Percentiles rank a stretch among this genome's conserved stretches.
phyloP scores from a whole-genome alignment of 1,140 invertebrate genomes.

The Drosophila auraria region DNA sequence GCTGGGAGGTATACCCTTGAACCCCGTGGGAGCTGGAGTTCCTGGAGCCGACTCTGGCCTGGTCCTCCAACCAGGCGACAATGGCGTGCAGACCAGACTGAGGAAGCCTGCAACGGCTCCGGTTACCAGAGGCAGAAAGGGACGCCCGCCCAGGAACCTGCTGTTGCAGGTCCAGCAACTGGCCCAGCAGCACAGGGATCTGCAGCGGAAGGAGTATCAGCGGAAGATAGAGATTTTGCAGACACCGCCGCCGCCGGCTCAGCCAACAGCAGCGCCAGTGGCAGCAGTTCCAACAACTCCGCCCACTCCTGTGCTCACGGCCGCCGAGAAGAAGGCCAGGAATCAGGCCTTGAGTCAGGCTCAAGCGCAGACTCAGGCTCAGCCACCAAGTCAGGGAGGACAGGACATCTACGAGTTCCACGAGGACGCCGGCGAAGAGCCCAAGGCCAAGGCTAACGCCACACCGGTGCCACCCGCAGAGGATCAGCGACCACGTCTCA shows the following conservation, averaged over 20 bases:
- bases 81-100: constrained; percentile 73
- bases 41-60: constrained; percentile 20
- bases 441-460: constrained; percentile 63
- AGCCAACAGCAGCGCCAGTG: not conserved
- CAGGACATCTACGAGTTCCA: constrained; percentile 93
- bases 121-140: constrained; percentile 70
- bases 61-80: constrained; percentile 56
- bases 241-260: constrained; percentile 75
- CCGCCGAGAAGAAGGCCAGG: constrained; percentile 73
- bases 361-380: constrained; percentile 21
- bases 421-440: constrained; percentile 91
- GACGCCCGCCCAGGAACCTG: constrained; percentile 74
- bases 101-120: constrained; percentile 65
- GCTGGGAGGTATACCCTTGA: constrained; percentile 52
- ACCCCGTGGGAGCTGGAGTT: constrained; percentile 9
- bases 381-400: constrained; percentile 2
- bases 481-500: constrained; percentile 89
- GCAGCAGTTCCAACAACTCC: constrained; percentile 13
- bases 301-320: constrained; percentile 52
- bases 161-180: constrained; percentile 67
- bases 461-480: constrained; percentile 12
- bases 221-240: not conserved
- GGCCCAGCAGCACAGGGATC: constrained; percentile 65
- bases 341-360: constrained; percentile 62
- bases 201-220: constrained; percentile 29